Base-by-base conservation (phyloP, 2,797 vertebrate species). In the Danio tinwini region DNA sequence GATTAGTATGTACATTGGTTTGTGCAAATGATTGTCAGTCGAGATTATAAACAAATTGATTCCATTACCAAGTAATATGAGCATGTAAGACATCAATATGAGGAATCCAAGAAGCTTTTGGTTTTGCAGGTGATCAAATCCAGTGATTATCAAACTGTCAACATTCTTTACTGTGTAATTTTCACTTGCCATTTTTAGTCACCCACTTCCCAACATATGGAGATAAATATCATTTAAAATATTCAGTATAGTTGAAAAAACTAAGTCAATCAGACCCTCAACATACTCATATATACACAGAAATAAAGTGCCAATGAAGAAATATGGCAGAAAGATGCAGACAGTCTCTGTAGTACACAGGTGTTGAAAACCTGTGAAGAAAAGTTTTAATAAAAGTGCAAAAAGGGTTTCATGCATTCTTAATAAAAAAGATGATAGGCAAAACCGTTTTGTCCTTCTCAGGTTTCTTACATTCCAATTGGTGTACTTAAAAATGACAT, bases 71-170 rank as follows among this genome's bases (percentile, higher is more conserved):
- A 87, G 45, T 37, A 87, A 17, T 58, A 78, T 80, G 8, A 87
- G 59, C 65, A 58, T 52, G 50, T 87, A 87, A n/a, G 61, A 44
- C 6, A 84, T 55, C 7, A 86, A 63, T 12, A 86, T 81, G 21
- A 78, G n/a, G 21, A 47, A 50, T 58, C 85, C 85, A 4, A 87
- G 74, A 5, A 84, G 17, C 55, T 67, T 82, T n/a, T 80, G 77
- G 44, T 87, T 58, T 6, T 74, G 74, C 29, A 85, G 64, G 67
- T 78, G 61, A 67, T 87, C 80, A 17, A 81, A 82, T 67, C 85
- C 82, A 29, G 80, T 81, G 55, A 87, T 81, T 11, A 68, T 78
- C n/a, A 87, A 84, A 39, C 74, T 53, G 12, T 68, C 29, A n/a
- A 85, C 74, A 47, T 72, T 82, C 11, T 62, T 59, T 11, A 67